phyloP scores from a whole-genome alignment of 2,888 invertebrate genomes.

The Lasioglossum figueresi region DNA sequence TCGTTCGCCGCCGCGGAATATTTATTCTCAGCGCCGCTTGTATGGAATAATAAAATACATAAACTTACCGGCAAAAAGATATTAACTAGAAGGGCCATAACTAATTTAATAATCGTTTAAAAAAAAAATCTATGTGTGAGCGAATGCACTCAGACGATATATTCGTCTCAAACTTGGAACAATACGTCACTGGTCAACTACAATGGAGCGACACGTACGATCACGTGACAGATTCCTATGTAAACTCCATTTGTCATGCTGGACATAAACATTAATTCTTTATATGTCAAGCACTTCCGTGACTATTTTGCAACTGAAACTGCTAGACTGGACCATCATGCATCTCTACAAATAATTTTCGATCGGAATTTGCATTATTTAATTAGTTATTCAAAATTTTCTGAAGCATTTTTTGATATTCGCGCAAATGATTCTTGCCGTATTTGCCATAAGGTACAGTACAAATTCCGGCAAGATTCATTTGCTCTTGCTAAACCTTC shows the following conservation, averaged over 20 bases:
- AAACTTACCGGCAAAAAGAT: slow-evolving; percentile 41
- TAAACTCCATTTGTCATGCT: neutral
- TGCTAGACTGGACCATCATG: neutral
- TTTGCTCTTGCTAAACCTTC: too few species aligned
- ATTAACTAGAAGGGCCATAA: slow-evolving; percentile 22
- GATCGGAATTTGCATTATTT: neutral
- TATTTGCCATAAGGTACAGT: too few species aligned
- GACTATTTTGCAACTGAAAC: too few species aligned
- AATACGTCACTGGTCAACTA: too few species aligned
- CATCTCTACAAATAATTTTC: neutral
- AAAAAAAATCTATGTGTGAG: neutral
- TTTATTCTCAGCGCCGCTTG: slow-evolving; percentile 85
- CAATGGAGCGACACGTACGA: too few species aligned
- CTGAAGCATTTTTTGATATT: too few species aligned
- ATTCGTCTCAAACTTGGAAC: too few species aligned
- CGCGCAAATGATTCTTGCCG: too few species aligned
- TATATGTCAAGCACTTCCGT: neutral
- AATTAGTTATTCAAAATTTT: neutral
- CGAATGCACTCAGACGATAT: too few species aligned
- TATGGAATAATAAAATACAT: slow-evolving; percentile 35
- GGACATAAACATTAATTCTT: neutral
- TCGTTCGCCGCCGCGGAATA: slow-evolving; percentile 87
- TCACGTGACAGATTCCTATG: neutral
- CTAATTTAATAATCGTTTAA: neutral
- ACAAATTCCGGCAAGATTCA: too few species aligned